Base-by-base conservation (phyloP, 2,888 invertebrate species). In the Drosophila diplacantha region DNA sequence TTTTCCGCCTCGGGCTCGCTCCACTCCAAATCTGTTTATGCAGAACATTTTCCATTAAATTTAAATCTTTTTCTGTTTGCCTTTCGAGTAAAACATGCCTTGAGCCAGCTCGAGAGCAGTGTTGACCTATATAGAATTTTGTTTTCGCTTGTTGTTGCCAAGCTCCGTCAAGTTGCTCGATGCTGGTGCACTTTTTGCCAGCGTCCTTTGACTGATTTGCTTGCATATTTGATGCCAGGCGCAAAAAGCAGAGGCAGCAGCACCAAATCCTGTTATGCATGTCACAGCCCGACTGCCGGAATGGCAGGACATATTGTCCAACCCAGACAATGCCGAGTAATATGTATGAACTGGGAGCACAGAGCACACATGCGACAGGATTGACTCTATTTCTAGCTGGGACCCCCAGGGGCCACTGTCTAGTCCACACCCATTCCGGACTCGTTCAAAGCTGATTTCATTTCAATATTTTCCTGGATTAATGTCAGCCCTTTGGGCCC, bases 231-330 rank as follows among this genome's bases (percentile, higher is more conserved):
- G 54, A 60, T 44, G 54, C 18, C 51, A 60, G 58, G 35, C 44
- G 63, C 49, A 53, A 73, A 71, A 66, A 66, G 51, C 57, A 57
- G 29, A 62, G 61, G 47, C 57, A 44, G 29, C 37, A 34, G 32
- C 56, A 37, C 51, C 56, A 68, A 76, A 80, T 80, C 81, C 65
- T 44, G 70, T 77, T 80, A 72, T 80, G 70, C 72, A 72, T 76
- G 80, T 70, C 70, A 69, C 72, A 63, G 66, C n/a, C 57, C 58
- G 53, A 54, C 58, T 38, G 46, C 16, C 31, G 8, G 50, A 47
- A 38, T 58, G 51, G 37, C 38, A 61, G 53, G 43, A 41, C 65
- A 39, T 24, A 37, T 60, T 46, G 31, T 60, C 46, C 60, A 58
- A 62, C 49, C 47, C 47, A 69, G 62, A 77, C 56, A 72, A 67